Evolutionary conservation across 2,113 vertebrate genomes (phyloP), one percentile per base, ranked within the genome.

Genomic region (Colossoma macropomum): DNA sequence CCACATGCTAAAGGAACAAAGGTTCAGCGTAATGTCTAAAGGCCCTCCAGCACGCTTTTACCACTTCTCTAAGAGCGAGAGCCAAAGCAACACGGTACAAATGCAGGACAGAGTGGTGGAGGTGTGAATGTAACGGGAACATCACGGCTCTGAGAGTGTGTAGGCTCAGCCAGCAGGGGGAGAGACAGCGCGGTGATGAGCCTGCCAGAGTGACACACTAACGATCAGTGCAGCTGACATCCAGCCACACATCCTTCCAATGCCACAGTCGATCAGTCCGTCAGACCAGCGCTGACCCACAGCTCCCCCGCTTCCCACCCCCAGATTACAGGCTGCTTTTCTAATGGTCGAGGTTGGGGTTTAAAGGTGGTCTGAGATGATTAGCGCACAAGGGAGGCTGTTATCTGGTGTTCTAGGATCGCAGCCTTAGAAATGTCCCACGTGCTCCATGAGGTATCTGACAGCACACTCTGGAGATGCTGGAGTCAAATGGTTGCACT

Each of bases 121-220:
- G 80, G 72, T 68, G 62, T 50, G 73, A 52, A 82, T 54, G 71
- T 60, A 45, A 80, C 79, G 48, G 38, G 69, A 60, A 80, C 79
- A 80, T 34, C 12, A 27, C 12, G 38, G 38, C 27, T 66, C 63
- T 19, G 19, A 25, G 75, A 50, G 52, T 27, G 69, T 68, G 30
- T 23, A 65, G 65, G 72, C 63, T 48, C 27, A 4, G 50, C 34
- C 63, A 69, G 32, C 52, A 84, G 27, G 25, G 56, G 56, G 32
- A 12, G 52, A 38, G n/a, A 41, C 21, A 11, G 16, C 4, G 54
- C 5, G 15, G 32, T 41, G 28, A 62, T 75, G 54, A 79, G 41
- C 62, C 69, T 68, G 68, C 28, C 62, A 59, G 60, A 54, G 30
- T 60, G 56, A 85, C 25, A 45, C 32, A 72, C 62, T 79, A 75